phyloP scores from a whole-genome alignment of 2,113 vertebrate genomes.

The Istiophorus platypterus region DNA sequence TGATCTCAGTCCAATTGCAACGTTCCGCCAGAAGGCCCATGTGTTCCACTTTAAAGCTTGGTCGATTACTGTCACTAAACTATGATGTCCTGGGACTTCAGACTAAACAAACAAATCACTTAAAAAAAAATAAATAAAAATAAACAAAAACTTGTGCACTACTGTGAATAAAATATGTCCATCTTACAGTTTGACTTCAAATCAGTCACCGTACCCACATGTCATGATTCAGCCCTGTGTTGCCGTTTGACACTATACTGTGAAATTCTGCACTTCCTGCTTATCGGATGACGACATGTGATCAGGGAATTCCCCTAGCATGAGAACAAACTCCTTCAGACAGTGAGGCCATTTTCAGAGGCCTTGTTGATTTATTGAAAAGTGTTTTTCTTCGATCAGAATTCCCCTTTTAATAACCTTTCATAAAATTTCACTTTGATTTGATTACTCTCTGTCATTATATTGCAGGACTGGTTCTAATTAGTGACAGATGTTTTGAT shows the following conservation, averaged over 20 bases:
- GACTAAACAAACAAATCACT: too few species aligned
- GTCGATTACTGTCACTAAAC: slow-evolving; percentile 17
- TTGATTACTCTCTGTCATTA: slow-evolving; percentile 11
- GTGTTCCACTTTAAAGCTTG: slow-evolving; percentile 57
- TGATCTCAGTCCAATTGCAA: slow-evolving; percentile 71
- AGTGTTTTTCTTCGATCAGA: slow-evolving; percentile 36
- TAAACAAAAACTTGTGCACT: not conserved
- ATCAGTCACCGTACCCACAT: slow-evolving; percentile 7
- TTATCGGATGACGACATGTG: not conserved
- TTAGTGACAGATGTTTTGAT: slow-evolving; percentile 60
- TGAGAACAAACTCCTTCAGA: slow-evolving; percentile 43
- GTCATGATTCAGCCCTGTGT: not conserved
- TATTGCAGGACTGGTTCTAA: slow-evolving; percentile 38
- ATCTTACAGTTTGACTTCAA: not conserved
- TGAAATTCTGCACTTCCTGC: slow-evolving; percentile 25
- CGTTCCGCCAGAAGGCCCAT: slow-evolving; percentile 45
- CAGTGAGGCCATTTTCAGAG: slow-evolving; percentile 35
- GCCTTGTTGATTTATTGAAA: slow-evolving; percentile 44
- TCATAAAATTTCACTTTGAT: slow-evolving; percentile 30
- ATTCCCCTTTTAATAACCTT: slow-evolving; percentile 35
- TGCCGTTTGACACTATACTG: not conserved
- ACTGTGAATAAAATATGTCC: slow-evolving; percentile 25
- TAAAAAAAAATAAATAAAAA: too few species aligned
- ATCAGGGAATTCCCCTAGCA: slow-evolving; percentile 57
- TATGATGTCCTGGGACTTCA: not conserved